Base-by-base conservation (phyloP, 2,888 invertebrate species). In the Melinaea menophilus region DNA sequence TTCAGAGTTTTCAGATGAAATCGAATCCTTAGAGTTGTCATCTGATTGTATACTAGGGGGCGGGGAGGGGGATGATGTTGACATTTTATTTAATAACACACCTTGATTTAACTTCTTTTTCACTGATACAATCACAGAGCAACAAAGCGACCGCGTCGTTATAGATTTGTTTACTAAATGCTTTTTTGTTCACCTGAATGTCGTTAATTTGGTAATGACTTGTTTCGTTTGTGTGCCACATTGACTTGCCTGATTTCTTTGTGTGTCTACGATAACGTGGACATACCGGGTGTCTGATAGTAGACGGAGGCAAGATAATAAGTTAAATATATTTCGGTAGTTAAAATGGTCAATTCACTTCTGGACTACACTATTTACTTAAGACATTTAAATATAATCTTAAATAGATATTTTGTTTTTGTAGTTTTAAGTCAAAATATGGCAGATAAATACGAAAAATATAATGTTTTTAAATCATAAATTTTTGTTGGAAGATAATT, bases 181-280 rank as follows among this genome's bases (percentile, higher is more conserved):
- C 78, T 84, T 86, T 83, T 88, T 86, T 86, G 80, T 84, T 86
- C 84, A 89, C 88, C 88, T 88, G 85, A 76, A 79, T 80, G 76
- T 83, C 81, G 86, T 89, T 88, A 88, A 90, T 90, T 89, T 86
- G 81, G 84, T 90, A 90, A 90, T 90, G 87, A 85, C 82, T 84
- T 83, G 76, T 75, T 82, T 75, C 78, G 74, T 82, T 78, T 79
- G 89, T 88, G 86, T 88, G 88, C 75, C 73, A 79, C 72, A 74
- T 80, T 79, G 78, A 80, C 75, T 75, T 75, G 77, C 71, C 71
- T 70, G 64, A 73, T 79, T 77, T 77, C 74, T 77, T 71, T 79
- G 89, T 89, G 88, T 88, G 88, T 77, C 69, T 55, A 73, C 74
- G 90, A 90, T 90, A 90, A 90, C 81, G 73, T 73, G 75, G 78